Evolutionary conservation across 2,797 vertebrate species (phyloP), one percentile per base, ranked within the genome.

Genomic region (Chelmon rostratus): DNA sequence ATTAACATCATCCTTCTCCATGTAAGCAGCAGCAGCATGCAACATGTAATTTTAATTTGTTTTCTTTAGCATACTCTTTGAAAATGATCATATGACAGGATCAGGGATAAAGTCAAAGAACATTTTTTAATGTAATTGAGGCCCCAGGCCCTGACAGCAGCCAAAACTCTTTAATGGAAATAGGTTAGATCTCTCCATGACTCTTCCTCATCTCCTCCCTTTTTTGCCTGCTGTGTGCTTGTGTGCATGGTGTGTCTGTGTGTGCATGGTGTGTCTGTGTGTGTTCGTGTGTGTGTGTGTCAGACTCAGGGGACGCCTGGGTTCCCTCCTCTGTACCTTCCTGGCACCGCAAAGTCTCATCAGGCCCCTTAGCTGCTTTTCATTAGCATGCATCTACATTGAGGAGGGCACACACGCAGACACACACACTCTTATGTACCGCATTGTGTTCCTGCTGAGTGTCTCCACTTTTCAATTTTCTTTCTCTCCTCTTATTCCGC

Each of bases 31-130:
- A 11, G 56, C 61, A 13, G 81, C 73, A 28, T 12, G 0, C 0
- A 47, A 66, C 81, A 88, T 86, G 86, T 86, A 65, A 85, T 72
- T 91, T 93, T 90, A 84, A 88, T 92, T 89, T 89, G 83, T 85
- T 84, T 86, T 86, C 83, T 85, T 77, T 44, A 46, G 66, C 73
- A 0, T 3, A 2, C 44, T 61, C 86, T 91, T 83, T 84, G 84
- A 91, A 37, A 78, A 81, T 15, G 81, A 84, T 85, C 40, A 40
- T 28, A 21, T 63, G 83, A 84, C 86, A 71, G 64, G 82, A 83
- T 84, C 65, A 13, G 53, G 66, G 44, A 49, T 73, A 19, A 83
- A 87, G 84, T 81, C 71, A 67, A 52, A 66, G 61, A 64, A 49
- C 0, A 5, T 10, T 59, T 52, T 68, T 52, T 49, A 6, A 0